phyloP scores from a whole-genome alignment of 2,888 invertebrate genomes.

The Erebia aethiops region DNA sequence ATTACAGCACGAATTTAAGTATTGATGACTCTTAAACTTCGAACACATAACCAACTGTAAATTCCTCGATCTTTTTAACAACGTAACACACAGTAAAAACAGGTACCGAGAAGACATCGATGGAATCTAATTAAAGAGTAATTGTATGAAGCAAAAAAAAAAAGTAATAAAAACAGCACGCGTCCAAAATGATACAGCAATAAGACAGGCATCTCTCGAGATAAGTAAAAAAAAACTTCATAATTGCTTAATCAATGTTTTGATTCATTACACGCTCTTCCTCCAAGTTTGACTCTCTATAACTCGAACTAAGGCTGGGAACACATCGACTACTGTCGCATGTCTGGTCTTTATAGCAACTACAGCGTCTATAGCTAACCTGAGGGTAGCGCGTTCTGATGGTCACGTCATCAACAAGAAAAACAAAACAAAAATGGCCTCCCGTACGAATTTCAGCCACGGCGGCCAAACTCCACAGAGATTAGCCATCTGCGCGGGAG shows the following conservation, averaged over 20 bases:
- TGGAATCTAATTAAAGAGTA: constrained; percentile 20
- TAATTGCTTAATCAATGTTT: constrained; percentile 5
- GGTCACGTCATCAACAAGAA: too few relatives aligned
- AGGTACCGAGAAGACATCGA: constrained; percentile 7
- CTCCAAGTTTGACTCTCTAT: too few relatives aligned
- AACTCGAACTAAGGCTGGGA: background rate
- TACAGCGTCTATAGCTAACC: too few relatives aligned
- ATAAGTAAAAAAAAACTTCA: constrained; percentile 2
- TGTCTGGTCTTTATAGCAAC: too few relatives aligned
- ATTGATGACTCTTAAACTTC: background rate
- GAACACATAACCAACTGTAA: background rate
- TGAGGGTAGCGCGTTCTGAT: too few relatives aligned
- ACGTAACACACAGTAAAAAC: background rate
- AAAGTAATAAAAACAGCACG: background rate
- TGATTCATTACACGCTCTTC: constrained; percentile 5
- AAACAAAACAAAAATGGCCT: too few relatives aligned
- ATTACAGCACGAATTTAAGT: background rate
- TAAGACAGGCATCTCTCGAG: background rate
- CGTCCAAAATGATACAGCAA: background rate
- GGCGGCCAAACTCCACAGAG: too few relatives aligned
- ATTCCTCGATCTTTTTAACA: background rate
- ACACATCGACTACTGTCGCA: too few relatives aligned
- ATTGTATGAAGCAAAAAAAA: constrained; percentile 5
- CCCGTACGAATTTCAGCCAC: too few relatives aligned
- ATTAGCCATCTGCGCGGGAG: too few relatives aligned